These are phyloP conservation scores for Latrodectus geometricus DNA, from an alignment of 1,140 invertebrate genomes.

Conservation along the genomic window DNA sequence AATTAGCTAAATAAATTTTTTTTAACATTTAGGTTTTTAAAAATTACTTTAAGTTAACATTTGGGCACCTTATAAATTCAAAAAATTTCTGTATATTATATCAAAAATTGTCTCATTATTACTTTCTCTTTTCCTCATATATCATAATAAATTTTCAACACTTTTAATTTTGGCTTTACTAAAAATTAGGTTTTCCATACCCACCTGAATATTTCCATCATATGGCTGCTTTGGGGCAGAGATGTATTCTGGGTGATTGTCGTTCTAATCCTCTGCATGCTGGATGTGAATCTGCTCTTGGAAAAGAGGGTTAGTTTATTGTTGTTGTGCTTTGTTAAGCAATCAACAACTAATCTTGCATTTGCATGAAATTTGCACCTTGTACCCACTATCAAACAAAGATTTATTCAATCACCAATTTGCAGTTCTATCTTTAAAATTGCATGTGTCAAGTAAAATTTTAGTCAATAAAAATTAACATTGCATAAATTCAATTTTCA, in stretches of 20 bases:
- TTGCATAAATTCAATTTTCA: too few relatives aligned
- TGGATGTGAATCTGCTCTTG: conserved; percentile 11
- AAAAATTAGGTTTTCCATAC: conserved; percentile 72
- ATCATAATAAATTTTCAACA: not conserved
- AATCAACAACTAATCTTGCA: not conserved
- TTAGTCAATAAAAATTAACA: too few relatives aligned
- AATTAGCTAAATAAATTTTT: too few relatives aligned
- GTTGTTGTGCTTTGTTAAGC: not conserved
- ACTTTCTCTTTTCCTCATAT: conserved; percentile 70
- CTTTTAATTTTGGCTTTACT: not conserved
- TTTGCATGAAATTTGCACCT: not conserved
- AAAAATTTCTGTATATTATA: not conserved
- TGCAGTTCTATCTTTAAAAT: too few relatives aligned
- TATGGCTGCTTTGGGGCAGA: conserved; percentile 71
- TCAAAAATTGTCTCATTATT: conserved; percentile 50
- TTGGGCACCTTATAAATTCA: not conserved
- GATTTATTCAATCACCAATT: too few relatives aligned
- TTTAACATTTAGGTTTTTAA: too few relatives aligned
- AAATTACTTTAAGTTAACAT: too few relatives aligned
- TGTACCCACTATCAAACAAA: too few relatives aligned
- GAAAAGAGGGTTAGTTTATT: conserved; percentile 22
- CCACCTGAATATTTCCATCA: conserved; percentile 78
- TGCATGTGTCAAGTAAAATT: too few relatives aligned
- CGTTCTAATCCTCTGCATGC: conserved; percentile 69
- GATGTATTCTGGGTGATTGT: conserved; percentile 71